Percentiles rank a stretch among this genome's conserved stretches.
Evolutionary conservation across 2,888 invertebrate species (phyloP).

Genomic region (Zele albiditarsus): DNA sequence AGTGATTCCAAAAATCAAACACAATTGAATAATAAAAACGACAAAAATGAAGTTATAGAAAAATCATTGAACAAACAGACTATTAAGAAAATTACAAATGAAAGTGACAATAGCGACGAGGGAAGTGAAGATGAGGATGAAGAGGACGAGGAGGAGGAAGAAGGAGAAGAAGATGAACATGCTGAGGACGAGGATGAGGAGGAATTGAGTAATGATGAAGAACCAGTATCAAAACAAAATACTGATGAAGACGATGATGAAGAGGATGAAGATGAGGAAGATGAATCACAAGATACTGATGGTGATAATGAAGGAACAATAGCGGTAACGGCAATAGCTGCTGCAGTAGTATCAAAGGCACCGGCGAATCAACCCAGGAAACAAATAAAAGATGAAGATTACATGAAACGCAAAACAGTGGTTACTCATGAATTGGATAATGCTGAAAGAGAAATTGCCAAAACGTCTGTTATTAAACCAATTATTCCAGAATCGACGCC

Average conservation of each 20-base stretch:
- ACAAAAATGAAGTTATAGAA: constrained; percentile 55
- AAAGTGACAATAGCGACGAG: constrained; percentile 54
- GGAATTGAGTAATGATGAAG: constrained; percentile 48
- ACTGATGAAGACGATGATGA: constrained; percentile 51
- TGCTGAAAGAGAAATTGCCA: constrained; percentile 7
- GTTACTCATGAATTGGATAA: background rate
- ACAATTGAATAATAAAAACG: constrained; percentile 51
- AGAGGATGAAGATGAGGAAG: constrained; percentile 44
- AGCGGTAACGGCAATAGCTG: constrained; percentile 40
- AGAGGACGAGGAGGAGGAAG: constrained; percentile 49
- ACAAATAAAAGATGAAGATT: constrained; percentile 29
- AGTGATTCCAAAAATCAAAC: constrained; percentile 60
- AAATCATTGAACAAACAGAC: constrained; percentile 64
- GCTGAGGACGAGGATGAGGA: constrained; percentile 45
- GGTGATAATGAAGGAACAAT: constrained; percentile 45
- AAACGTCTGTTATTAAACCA: constrained; percentile 33
- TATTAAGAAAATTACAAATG: constrained; percentile 55
- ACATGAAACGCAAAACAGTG: constrained; percentile 4
- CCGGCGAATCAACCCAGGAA: constrained; percentile 38
- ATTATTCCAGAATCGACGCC: constrained; percentile 41
- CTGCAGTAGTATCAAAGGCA: constrained; percentile 6
- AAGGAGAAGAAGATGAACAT: constrained; percentile 53
- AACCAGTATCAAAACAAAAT: constrained; percentile 35
- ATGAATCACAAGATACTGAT: constrained; percentile 41
- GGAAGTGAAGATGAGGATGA: constrained; percentile 51